Percentiles rank a stretch among this genome's conserved stretches.
phyloP scores from a whole-genome alignment of 2,113 vertebrate genomes.

The Zapornia atra region DNA sequence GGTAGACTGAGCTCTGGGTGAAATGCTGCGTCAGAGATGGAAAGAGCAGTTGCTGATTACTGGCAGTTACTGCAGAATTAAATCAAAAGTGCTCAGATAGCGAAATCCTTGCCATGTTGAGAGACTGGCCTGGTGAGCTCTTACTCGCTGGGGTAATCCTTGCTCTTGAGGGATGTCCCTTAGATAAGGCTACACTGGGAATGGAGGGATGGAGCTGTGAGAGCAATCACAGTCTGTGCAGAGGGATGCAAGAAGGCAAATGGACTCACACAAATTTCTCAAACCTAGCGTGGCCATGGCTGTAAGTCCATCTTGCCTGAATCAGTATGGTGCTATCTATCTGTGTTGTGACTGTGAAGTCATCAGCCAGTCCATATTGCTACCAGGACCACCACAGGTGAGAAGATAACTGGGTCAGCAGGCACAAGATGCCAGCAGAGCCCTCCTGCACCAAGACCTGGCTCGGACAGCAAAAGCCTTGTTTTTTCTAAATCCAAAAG shows the following conservation, averaged over 20 bases:
- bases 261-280: background rate
- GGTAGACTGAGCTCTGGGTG: background rate
- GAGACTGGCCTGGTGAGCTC: background rate
- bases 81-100: background rate
- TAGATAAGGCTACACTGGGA: accelerated
- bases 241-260: background rate
- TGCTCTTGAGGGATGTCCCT: background rate
- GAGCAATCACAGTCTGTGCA: accelerated
- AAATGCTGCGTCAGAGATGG: conserved; percentile 43
- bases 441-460: background rate
- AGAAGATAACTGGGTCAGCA: background rate
- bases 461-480: background rate
- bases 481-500: background rate
- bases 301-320: background rate
- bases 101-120: background rate
- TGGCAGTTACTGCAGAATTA: conserved; percentile 25
- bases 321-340: background rate
- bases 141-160: background rate
- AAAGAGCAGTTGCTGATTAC: background rate
- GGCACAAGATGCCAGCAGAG: background rate
- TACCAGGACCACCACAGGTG: background rate
- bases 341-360: accelerated
- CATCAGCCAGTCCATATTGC: background rate
- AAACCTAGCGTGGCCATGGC: background rate
- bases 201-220: background rate